phyloP scores from a whole-genome alignment of 2,797 vertebrate genomes.

The Cyprinella venusta region DNA sequence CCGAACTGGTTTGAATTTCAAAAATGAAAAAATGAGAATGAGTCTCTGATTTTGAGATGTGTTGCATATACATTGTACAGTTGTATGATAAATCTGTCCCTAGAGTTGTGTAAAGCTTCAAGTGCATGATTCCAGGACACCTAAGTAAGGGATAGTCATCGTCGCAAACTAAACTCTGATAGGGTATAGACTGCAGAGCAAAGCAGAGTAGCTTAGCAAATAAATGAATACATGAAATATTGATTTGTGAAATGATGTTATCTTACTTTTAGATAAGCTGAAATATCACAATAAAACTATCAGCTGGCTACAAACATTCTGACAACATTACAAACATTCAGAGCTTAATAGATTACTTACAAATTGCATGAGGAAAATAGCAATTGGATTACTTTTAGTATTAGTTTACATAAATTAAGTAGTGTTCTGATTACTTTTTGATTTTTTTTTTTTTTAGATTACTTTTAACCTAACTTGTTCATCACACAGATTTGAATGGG shows the following conservation, averaged over 20 bases:
- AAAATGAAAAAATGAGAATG: too few species aligned
- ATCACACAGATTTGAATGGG: background rate
- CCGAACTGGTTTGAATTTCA: background rate
- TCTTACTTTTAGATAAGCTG: background rate
- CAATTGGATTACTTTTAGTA: background rate
- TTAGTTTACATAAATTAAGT: background rate
- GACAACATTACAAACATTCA: background rate
- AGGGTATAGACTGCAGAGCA: background rate
- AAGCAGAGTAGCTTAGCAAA: background rate
- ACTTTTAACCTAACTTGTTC: background rate
- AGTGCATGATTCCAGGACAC: background rate
- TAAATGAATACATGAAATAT: background rate
- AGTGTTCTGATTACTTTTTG: too few species aligned
- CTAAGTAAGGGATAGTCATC: background rate
- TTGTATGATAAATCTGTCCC: background rate
- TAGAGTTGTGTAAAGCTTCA: background rate
- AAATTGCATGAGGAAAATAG: background rate
- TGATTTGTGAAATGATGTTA: background rate
- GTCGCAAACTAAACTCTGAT: background rate
- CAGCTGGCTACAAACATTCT: background rate
- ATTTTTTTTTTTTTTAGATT: background rate
- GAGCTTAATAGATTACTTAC: background rate
- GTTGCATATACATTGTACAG: background rate
- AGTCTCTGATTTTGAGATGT: background rate
- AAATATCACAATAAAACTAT: background rate